These are phyloP conservation scores for Sardinella longiceps DNA, from an alignment of 2,797 vertebrate species.

Conservation along the genomic window DNA sequence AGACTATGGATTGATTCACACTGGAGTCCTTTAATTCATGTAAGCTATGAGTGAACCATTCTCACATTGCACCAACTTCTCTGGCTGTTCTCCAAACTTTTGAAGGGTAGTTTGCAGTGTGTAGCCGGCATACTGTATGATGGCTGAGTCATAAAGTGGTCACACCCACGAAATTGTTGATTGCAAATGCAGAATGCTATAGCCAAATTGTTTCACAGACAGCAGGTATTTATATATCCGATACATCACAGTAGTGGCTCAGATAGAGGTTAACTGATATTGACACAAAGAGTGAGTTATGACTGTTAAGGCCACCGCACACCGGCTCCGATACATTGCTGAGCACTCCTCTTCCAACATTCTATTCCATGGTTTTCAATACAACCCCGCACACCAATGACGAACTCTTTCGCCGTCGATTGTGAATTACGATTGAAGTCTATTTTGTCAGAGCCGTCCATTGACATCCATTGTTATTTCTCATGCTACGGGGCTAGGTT, in stretches of 20 bases:
- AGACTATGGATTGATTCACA: too few relatives aligned
- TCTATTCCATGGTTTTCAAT: too few relatives aligned
- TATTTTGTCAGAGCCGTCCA: too few relatives aligned
- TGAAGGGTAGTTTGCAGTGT: slow-evolving; percentile 13
- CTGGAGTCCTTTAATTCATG: neutral
- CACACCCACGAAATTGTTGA: neutral
- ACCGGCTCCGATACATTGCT: too few relatives aligned
- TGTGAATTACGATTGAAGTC: too few relatives aligned
- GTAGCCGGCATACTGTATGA: neutral
- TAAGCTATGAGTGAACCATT: neutral
- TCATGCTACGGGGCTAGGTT: too few relatives aligned
- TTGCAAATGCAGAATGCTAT: neutral
- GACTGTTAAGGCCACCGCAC: too few relatives aligned
- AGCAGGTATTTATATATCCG: neutral
- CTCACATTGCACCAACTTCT: neutral
- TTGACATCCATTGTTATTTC: too few relatives aligned
- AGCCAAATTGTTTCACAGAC: neutral
- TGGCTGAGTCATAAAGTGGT: neutral
- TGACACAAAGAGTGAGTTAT: neutral
- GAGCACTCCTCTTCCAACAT: too few relatives aligned
- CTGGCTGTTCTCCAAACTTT: neutral
- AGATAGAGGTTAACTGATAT: slow-evolving; percentile 7
- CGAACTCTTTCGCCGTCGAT: too few relatives aligned
- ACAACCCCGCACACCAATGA: too few relatives aligned
- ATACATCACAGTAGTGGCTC: slow-evolving; percentile 4